Base-by-base conservation (phyloP, 2,888 invertebrate species). In the Dendrolimus houi region DNA sequence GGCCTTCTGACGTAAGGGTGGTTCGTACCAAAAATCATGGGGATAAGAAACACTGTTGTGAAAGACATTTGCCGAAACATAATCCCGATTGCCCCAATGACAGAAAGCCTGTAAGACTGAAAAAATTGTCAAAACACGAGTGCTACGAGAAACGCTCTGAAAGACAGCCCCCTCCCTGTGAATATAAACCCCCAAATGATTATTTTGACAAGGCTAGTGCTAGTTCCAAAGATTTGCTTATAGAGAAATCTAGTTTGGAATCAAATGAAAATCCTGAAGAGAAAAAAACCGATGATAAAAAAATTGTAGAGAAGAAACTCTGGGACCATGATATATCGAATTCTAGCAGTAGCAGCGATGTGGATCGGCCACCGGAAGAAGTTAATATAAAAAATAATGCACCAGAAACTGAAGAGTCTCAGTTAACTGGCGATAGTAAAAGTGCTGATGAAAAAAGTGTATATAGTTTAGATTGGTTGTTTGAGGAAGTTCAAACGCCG, bases 211-310 rank as follows among this genome's bases (percentile, higher is more conserved):
- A 93, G 72, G 91, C 92, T 53, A 94, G 94, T 74, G 94, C 94
- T 41, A 94, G 93, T 70, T 94, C 94, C 12, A 94, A 94, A 83
- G 95, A 95, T 79, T 92, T 93, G 67, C 83, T 94, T 12, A 86
- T 94, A 83, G 93, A 92, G 68, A 91, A 91, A 78, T 87, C 90
- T 62, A 86, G 91, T 66, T 82, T 87, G 69, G 90, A 87, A 73
- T 91, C 92, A 8, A 92, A 87, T 68, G 92, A 92, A 55, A 89
- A 73, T 72, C 79, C 68, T 57, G 91, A 75, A n/a, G 80, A 72
- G 62, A 90, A 77, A 71, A 81, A 63, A 65, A 68, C 59, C 10
- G 79, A 77, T 13, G 72, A 65, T 55, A 64, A 61, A 58, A 65
- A 81, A 69, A 66, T 71, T 9, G 61, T 74, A 52, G 85, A 83